Percentiles rank a stretch among this genome's conserved stretches.
phyloP scores from a whole-genome alignment of 2,888 invertebrate genomes.

The Anodontia alba region DNA sequence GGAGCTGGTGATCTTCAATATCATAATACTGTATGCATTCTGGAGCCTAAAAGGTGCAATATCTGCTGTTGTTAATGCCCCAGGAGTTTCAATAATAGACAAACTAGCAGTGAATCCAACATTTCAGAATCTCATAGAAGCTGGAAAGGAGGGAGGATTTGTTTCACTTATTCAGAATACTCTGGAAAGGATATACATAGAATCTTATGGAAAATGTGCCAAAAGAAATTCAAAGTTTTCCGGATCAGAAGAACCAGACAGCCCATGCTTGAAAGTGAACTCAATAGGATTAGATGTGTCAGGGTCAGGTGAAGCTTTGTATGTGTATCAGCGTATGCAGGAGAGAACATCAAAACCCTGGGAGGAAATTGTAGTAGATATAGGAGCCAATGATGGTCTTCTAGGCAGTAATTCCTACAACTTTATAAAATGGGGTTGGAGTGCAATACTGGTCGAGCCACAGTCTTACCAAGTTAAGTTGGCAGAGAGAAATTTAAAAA shows the following conservation, averaged over 20 bases:
- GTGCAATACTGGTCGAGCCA: conserved; percentile 79
- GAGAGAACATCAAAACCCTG: conserved; percentile 38
- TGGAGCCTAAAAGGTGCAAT: conserved; percentile 44
- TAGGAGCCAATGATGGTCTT: conserved; percentile 79
- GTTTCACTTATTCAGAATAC: conserved; percentile 67
- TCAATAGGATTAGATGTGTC: conserved; percentile 74
- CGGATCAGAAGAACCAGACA: not conserved
- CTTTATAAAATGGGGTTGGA: conserved; percentile 79
- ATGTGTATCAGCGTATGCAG: conserved; percentile 68
- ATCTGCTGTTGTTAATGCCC: conserved; percentile 39
- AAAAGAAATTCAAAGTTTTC: not conserved
- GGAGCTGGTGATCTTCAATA: conserved; percentile 68
- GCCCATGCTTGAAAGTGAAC: conserved; percentile 11
- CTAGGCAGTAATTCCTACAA: conserved; percentile 79
- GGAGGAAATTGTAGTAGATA: conserved; percentile 71
- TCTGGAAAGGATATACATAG: conserved; percentile 69
- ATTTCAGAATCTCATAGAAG: conserved; percentile 48
- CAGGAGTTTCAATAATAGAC: conserved; percentile 54
- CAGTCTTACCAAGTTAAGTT: conserved; percentile 63
- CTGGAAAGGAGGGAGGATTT: conserved; percentile 72
- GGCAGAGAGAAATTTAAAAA: conserved; percentile 67
- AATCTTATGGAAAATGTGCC: conserved; percentile 32
- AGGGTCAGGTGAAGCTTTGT: conserved; percentile 72
- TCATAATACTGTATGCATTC: conserved; percentile 52
- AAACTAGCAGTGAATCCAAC: conserved; percentile 51